Base-by-base conservation (phyloP, 2,797 vertebrate genomes). In the Eulemur albifrons region DNA sequence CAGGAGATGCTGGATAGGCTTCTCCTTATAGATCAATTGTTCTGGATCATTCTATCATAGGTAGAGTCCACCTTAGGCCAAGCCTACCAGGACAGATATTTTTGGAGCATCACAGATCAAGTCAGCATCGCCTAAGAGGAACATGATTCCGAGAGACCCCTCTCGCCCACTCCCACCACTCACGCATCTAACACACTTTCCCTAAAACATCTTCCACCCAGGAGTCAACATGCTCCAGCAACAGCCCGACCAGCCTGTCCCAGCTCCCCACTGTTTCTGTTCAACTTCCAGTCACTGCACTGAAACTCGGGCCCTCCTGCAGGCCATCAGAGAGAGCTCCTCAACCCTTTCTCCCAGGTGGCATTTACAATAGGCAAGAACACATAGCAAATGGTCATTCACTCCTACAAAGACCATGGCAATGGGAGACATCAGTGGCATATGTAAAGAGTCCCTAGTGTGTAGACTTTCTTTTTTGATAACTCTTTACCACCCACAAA, bases 351-450 rank as follows among this genome's bases (percentile, higher is more conserved):
- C 30, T 70, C 40, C 45, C 54, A 11, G 43, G 21, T 40, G 38
- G 14, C 61, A 70, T 81, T 95, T 52, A 76, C 6, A 38, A 12
- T 30, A 72, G 43, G 7, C 50, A 76, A 86, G 25, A 96, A 86
- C 9, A 4, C 54, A 32, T 2, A 8, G 30, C 17, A 95, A 52
- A 52, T 35, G 25, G 20, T 75, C 52, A 18, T 61, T 50, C 45
- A 83, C 63, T 21, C 43, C 86, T 79, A 18, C 54, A 82, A 67
- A 80, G 57, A 43, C 32, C n/a, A n/a, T 17, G 6, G 27, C 1
- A 12, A 63, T 21, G 12, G 12, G 23, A 40, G 7, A 9, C 18
- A 12, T 4, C 0, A 8, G 7, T 13, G 63, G 40, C 11, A 1
- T 77, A 35, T 5, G 2, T 1, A 67, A 25, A 65, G 38, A 86